Base-by-base conservation (phyloP, 1,140 invertebrate genomes). In the Holotrichia oblita region DNA sequence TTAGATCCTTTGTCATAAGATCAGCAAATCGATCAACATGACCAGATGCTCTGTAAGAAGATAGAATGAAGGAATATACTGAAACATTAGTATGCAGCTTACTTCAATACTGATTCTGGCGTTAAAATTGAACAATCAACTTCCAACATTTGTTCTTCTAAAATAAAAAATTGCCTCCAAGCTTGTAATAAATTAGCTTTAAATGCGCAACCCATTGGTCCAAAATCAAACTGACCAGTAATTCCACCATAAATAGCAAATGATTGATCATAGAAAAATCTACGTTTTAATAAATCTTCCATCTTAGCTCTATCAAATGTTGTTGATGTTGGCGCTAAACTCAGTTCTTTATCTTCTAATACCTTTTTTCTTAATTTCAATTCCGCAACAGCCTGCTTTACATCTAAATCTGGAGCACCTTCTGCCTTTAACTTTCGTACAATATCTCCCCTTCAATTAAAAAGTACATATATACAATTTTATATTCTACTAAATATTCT, bases 171-270 rank as follows among this genome's bases (percentile, higher is more conserved):
- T 80, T 95, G 97, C 79, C 98, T 91, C 99, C 99, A 99, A 10
- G 93, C 88, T 83, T 94, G 93, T 9, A 99, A 89, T 81, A 99
- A 92, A 87, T 99, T 99, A 9, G 95, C 92, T 89, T 99, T 99
- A 10, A 99, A 92, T 0, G 98, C 97, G 91, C 98, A 99, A 3
- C 99, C 99, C 97, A 99, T 99, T 6, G 99, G 99, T 0, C 98
- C 98, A 88, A 98, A 99, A 89, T 99, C 99, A 90, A 97, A 99
- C 81, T 98, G 94, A 0, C 95, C 93, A 22, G 93, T 93, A 27
- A 94, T 94, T 81, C 98, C 99, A 84, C 99, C 99, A 90, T 99
- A 99, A 85, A 99, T 99, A 3, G 98, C 97, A 91, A 99, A 99
- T 0, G 98, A 98, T 85, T 99, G 97, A 87, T 99, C 98, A 89